These are phyloP conservation scores for Edolisoma coerulescens DNA, from an alignment of 2,113 vertebrate genomes.

Conservation along the genomic window DNA sequence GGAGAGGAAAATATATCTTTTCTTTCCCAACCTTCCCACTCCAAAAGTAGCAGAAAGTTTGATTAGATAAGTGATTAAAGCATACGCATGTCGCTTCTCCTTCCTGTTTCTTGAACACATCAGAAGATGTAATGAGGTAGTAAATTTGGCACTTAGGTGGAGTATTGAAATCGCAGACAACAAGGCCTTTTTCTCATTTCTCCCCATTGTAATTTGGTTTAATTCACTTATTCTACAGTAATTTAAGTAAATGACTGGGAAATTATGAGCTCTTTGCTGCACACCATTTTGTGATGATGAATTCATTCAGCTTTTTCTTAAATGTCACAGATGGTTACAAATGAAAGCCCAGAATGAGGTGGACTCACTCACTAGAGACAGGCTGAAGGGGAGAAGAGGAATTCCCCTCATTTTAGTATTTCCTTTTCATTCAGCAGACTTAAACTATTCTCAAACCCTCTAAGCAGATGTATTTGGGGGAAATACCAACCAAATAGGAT, in stretches of 20 bases:
- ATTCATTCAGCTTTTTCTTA: not conserved
- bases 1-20: not conserved
- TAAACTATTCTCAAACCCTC: not conserved
- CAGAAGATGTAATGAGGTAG: not conserved
- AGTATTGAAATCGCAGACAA: not conserved
- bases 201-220: not conserved
- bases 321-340: slow-evolving; percentile 2
- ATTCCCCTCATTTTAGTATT: not conserved
- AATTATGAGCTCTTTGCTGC: not conserved
- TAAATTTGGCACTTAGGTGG: not conserved
- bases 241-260: not conserved
- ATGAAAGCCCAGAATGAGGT: not conserved
- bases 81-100: rapidly evolving
- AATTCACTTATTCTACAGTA: not conserved
- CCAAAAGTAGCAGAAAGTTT: not conserved
- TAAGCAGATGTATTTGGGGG: not conserved
- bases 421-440: not conserved
- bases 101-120: not conserved
- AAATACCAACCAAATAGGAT: not conserved
- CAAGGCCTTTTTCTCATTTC: not conserved
- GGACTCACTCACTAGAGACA: not conserved
- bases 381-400: not conserved
- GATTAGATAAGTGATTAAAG: not conserved
- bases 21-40: not conserved
- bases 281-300: not conserved